These are phyloP conservation scores for Xenus cinereus DNA, from an alignment of 2,113 vertebrate species.

Conservation along the genomic window DNA sequence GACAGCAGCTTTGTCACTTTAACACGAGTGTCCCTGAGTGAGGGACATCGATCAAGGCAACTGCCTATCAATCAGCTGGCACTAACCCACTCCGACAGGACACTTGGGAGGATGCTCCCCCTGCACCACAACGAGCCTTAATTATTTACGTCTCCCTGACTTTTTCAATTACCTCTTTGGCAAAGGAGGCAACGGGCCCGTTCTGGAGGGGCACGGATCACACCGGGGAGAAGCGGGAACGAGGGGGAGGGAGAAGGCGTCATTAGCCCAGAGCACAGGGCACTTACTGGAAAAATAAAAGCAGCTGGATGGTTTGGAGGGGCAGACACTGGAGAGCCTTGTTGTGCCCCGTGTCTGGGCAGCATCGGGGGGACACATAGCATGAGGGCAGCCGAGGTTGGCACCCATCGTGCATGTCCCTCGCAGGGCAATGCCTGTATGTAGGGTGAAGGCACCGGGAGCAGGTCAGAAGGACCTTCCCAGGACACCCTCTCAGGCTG, in stretches of 20 bases:
- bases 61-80: not conserved
- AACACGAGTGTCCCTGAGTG: not conserved
- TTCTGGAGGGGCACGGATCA: not conserved
- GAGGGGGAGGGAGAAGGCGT: not conserved
- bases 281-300: not conserved
- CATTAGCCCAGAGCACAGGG: not conserved
- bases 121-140: not conserved
- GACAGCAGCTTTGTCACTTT: not conserved
- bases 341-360: fast-evolving
- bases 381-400: not conserved
- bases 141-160: conserved; percentile 13
- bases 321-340: not conserved
- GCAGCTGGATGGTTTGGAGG: not conserved
- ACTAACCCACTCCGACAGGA: not conserved
- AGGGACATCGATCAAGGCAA: not conserved
- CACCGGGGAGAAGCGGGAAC: not conserved
- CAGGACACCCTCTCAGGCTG: not conserved
- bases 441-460: fast-evolving
- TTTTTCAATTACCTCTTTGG: not conserved
- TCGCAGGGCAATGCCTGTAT: fast-evolving
- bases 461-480: not conserved
- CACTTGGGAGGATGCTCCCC: not conserved
- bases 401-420: not conserved
- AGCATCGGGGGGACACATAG: not conserved
- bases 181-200: not conserved